Base-by-base conservation (phyloP, 2,888 invertebrate genomes). In the Axea sp. region DNA sequence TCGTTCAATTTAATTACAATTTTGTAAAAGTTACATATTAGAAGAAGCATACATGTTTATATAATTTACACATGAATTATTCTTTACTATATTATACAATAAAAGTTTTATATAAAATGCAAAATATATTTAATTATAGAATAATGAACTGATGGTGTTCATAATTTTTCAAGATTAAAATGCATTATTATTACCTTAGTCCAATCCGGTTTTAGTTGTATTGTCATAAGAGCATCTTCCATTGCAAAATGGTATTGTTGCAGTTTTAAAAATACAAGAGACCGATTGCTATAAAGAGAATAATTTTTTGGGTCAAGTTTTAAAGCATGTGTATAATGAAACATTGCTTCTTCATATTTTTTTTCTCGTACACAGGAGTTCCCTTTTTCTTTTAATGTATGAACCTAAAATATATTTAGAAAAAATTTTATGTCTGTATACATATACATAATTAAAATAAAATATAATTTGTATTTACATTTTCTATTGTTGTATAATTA, bases 241-340 rank as follows among this genome's bases (percentile, higher is more conserved):
- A 94, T 88, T 0, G 95, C 93, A 77, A 92, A 90, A 86, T 92
- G 93, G 87, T 92, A 94, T 84, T 94, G 94, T 80, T 93, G 91
- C 77, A 93, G 88, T 87, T 94, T 93, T 24, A 95, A 88, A 87
- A 94, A 95, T 6, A 94, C 94, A 82, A 92, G 91, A 2, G 95
- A 95, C 82, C 95, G 90, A 86, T 96, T 96, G 83, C 95, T 95
- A 87, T 92, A 93, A 37, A 95, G 85, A 8, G 92, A 89, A 82
- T 91, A 92, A 88, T 94, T 94, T 73, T 89, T 90, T 4, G 92
- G 91, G 77, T 94, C 93, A 78, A 92, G 83, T 87, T 94, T 93
- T 77, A 96, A 92, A 1, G 94, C 95, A 79, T 93, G 91, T 0
- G 94, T 93, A 83, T 96, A 96, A 87, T 93, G 92, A 60, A 95